Evolutionary conservation across 2,797 vertebrate genomes (phyloP).

Genomic region (Catostomus latipinnis): DNA sequence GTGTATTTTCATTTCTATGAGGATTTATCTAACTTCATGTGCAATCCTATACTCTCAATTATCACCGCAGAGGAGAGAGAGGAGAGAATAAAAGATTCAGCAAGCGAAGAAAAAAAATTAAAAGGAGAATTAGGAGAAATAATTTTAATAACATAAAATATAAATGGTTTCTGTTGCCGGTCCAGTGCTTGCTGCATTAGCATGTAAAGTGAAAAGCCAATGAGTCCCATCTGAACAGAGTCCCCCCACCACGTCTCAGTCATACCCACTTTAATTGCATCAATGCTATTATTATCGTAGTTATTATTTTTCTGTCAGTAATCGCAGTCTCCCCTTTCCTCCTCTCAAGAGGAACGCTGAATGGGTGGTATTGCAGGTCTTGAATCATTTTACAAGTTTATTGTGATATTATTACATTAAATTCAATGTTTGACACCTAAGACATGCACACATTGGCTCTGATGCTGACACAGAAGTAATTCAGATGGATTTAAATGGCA

Average conservation of each 20-base stretch:
- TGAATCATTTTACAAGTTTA: conserved; percentile 32
- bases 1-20: neutral
- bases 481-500: conserved; percentile 11
- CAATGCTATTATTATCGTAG: conserved; percentile 41
- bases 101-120: too few relatives aligned
- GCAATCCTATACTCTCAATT: conserved; percentile 18
- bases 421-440: conserved; percentile 31
- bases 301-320: conserved; percentile 42
- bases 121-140: conserved; percentile 32
- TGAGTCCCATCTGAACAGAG: neutral
- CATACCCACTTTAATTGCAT: conserved; percentile 24
- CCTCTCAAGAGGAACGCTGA: conserved; percentile 11
- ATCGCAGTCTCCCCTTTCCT: conserved; percentile 11
- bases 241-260: conserved; percentile 19
- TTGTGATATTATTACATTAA: conserved; percentile 11
- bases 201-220: conserved; percentile 48
- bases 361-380: conserved; percentile 4
- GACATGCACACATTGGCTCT: neutral
- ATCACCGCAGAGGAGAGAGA: neutral
- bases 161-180: conserved; percentile 54
- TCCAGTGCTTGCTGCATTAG: conserved; percentile 55
- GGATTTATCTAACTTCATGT: conserved; percentile 5
- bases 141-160: conserved; percentile 62
- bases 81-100: conserved; percentile 7
- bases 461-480: conserved; percentile 26